Percentiles rank a stretch among this genome's conserved stretches.
Evolutionary conservation across 2,888 invertebrate genomes (phyloP).

Genomic region (Nephrotoma guestfalica): DNA sequence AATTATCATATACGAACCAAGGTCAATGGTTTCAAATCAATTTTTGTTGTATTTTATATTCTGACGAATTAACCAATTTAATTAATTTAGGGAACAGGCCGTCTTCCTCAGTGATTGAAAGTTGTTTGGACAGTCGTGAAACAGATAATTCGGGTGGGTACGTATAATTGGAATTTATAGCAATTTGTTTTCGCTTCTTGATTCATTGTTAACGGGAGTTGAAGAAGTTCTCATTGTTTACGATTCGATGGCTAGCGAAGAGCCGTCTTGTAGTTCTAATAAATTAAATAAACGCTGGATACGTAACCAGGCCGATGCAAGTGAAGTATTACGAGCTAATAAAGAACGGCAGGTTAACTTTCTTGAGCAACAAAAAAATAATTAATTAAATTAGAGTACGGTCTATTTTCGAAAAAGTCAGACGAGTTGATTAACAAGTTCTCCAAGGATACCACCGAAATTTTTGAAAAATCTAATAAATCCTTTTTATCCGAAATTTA

Average conservation of each 20-base stretch:
- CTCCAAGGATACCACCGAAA: neutral
- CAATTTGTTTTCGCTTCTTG: neutral
- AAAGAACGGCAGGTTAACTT: neutral
- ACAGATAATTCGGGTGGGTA: too few species aligned
- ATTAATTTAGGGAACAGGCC: too few species aligned
- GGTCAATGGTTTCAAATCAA: too few species aligned
- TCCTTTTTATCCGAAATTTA: neutral
- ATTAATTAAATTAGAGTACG: neutral
- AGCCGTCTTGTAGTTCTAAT: neutral
- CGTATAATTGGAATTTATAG: too few species aligned
- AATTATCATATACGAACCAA: too few species aligned
- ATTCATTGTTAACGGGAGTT: neutral
- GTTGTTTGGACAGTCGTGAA: too few species aligned
- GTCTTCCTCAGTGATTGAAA: too few species aligned
- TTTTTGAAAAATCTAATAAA: neutral
- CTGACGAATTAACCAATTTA: too few species aligned
- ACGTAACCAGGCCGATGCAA: neutral
- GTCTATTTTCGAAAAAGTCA: neutral
- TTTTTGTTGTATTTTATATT: too few species aligned
- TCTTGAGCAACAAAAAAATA: neutral
- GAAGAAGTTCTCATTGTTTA: neutral
- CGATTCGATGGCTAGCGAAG: neutral
- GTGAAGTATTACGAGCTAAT: neutral
- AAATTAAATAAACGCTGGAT: neutral
- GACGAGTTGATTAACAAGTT: neutral